phyloP scores from a whole-genome alignment of 2,888 invertebrate species.

The Cryptus viduatorius region DNA sequence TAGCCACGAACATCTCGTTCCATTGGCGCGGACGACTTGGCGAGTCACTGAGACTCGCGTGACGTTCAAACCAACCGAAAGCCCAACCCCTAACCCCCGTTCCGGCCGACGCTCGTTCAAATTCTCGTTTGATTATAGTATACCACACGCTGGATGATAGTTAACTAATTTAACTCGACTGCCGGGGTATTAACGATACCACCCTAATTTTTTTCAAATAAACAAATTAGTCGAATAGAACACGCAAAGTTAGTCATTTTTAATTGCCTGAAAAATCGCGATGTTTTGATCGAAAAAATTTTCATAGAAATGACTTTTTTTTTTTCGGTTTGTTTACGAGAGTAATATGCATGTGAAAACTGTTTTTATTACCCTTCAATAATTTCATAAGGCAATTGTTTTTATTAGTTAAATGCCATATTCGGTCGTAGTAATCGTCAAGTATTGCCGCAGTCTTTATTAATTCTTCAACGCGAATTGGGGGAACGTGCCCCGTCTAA shows the following conservation, averaged over 20 bases:
- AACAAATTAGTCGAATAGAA: slow-evolving; percentile 66
- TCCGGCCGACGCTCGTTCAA: slow-evolving; percentile 78
- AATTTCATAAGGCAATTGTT: slow-evolving; percentile 37
- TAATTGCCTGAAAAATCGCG: neutral
- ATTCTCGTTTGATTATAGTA: slow-evolving; percentile 39
- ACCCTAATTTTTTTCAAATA: slow-evolving; percentile 42
- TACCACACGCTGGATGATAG: slow-evolving; percentile 69
- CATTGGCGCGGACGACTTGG: slow-evolving; percentile 19
- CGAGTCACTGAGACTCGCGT: slow-evolving; percentile 47
- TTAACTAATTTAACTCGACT: slow-evolving; percentile 70
- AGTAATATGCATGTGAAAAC: neutral
- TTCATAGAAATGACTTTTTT: neutral
- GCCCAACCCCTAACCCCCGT: slow-evolving; percentile 76
- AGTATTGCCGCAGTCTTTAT: slow-evolving; percentile 58
- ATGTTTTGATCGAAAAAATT: neutral
- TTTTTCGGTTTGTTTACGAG: neutral
- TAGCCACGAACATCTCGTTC: neutral
- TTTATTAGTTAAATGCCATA: slow-evolving; percentile 60
- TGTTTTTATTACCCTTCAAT: neutral
- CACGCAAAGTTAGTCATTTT: neutral
- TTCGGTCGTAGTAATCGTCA: slow-evolving; percentile 45
- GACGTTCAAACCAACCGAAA: slow-evolving; percentile 72
- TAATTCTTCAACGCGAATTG: slow-evolving; percentile 81
- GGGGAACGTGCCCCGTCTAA: slow-evolving; percentile 78
- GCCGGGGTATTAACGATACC: slow-evolving; percentile 71